A percentile compares a stretch with the other conserved stretches of the same genome.
phyloP scores from a whole-genome alignment of 2,797 vertebrate genomes.

The Vespertilio murinus region DNA sequence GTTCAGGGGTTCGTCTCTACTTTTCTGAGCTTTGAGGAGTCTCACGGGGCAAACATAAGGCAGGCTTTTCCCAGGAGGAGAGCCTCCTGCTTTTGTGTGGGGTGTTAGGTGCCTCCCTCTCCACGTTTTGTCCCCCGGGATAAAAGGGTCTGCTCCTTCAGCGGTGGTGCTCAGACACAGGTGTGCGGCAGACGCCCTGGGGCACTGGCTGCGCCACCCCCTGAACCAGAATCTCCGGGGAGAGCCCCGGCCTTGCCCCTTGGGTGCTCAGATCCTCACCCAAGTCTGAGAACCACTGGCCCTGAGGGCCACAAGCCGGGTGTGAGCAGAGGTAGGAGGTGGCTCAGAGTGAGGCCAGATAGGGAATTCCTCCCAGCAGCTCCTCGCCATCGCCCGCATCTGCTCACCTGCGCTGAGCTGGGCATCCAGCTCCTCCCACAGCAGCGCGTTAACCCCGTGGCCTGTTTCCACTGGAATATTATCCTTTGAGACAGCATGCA shows the following conservation, averaged over 20 bases:
- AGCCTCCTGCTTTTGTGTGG: not conserved
- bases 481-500: too few relatives aligned
- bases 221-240: not conserved
- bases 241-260: not conserved
- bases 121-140: not conserved
- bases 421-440: rapidly evolving
- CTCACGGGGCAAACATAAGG: not conserved
- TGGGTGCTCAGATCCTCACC: too few relatives aligned
- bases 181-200: not conserved
- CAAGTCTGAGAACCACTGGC: not conserved
- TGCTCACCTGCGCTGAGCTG: rapidly evolving
- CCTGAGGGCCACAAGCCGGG: rapidly evolving
- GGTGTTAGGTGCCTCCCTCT: not conserved
- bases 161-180: not conserved
- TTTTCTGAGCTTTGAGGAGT: not conserved
- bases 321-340: rapidly evolving
- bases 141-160: not conserved
- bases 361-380: not conserved
- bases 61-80: not conserved
- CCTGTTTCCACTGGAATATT: not conserved
- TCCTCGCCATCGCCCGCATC: rapidly evolving
- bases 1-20: not conserved
- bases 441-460: rapidly evolving
- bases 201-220: too few relatives aligned
- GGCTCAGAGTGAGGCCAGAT: not conserved